Evolutionary conservation across 2,113 vertebrate genomes (phyloP).

Genomic region (Petaurus breviceps): DNA sequence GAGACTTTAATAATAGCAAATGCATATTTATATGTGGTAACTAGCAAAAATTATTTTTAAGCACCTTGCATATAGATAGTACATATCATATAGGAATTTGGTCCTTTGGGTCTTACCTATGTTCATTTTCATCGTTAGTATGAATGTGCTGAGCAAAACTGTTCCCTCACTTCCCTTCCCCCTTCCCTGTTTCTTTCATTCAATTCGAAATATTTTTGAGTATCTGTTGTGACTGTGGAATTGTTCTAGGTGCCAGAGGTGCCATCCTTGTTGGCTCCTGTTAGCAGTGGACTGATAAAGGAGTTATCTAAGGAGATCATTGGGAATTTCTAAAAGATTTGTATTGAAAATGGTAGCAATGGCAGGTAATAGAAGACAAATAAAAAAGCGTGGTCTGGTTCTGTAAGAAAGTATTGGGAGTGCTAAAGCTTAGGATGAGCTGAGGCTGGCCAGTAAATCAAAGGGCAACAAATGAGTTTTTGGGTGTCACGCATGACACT

Average conservation of each 20-base stretch:
- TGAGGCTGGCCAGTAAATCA: neutral
- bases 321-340: neutral
- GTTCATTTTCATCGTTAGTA: neutral
- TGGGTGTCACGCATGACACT: neutral
- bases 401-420: neutral
- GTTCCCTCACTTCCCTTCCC: neutral
- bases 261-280: neutral
- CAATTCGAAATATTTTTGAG: neutral
- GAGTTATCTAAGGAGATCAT: neutral
- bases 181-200: neutral
- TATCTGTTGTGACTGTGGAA: neutral
- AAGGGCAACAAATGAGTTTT: neutral
- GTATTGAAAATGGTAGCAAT: neutral
- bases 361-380: neutral
- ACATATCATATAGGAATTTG: neutral
- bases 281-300: neutral
- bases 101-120: neutral
- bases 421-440: neutral
- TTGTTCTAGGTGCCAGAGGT: neutral
- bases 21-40: neutral
- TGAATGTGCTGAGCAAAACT: neutral
- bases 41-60: neutral
- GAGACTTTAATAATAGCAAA: neutral
- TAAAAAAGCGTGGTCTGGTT: neutral
- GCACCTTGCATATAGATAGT: neutral